phyloP scores from a whole-genome alignment of 2,888 invertebrate species.

The Mesochorus sp. region DNA sequence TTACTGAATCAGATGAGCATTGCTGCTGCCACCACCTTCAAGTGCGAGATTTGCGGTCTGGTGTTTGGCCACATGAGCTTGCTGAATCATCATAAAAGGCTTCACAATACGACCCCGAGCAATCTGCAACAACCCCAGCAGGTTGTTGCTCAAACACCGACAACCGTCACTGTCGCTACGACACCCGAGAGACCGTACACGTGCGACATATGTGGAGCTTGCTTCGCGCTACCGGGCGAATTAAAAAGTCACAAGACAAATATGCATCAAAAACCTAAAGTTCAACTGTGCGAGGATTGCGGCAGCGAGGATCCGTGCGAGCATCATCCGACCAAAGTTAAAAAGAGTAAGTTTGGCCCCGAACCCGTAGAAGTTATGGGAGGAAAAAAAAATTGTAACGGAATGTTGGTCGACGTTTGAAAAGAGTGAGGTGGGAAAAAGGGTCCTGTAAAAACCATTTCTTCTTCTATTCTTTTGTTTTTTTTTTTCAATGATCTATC shows the following conservation, averaged over 20 bases:
- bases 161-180: constrained; percentile 80
- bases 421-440: no score
- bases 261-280: constrained; percentile 81
- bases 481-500: neutral
- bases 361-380: neutral
- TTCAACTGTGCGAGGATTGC: constrained; percentile 80
- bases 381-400: no score
- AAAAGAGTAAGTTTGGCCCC: constrained; percentile 80
- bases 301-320: constrained; percentile 81
- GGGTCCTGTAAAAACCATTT: no score
- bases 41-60: constrained; percentile 93
- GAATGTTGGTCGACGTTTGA: no score
- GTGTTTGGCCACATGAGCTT: constrained; percentile 92
- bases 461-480: neutral
- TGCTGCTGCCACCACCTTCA: constrained; percentile 88
- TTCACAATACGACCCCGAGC: constrained; percentile 85
- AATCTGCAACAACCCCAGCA: constrained; percentile 80
- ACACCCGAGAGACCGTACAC: constrained; percentile 81
- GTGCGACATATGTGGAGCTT: constrained; percentile 83
- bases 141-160: constrained; percentile 81
- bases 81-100: constrained; percentile 93
- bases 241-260: constrained; percentile 83
- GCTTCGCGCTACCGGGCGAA: constrained; percentile 82
- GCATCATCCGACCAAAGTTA: constrained; percentile 81
- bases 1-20: constrained; percentile 93